A percentile compares a stretch with the other conserved stretches of the same genome.
phyloP scores from a whole-genome alignment of 2,113 vertebrate genomes.

The Laticauda laticaudata region DNA sequence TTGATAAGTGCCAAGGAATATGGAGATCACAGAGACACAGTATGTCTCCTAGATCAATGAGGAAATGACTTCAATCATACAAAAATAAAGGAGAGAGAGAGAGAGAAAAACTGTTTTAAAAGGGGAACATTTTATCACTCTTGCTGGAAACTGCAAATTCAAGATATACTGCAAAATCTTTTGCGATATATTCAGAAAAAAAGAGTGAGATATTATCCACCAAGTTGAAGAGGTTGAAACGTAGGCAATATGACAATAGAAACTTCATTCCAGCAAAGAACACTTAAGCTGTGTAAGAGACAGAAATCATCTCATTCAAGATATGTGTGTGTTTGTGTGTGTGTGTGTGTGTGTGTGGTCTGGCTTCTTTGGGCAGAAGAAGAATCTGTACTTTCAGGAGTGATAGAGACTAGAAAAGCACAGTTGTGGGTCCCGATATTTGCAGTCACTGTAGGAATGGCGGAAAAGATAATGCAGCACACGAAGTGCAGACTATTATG shows the following conservation, averaged over 20 bases:
- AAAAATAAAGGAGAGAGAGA: background rate
- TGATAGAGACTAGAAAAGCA: background rate
- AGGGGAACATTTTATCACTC: background rate
- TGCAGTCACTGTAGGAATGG: background rate
- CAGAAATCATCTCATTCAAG: background rate
- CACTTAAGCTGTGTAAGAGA: background rate
- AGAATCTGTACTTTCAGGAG: background rate
- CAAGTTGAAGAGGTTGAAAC: background rate
- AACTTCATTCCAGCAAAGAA: background rate
- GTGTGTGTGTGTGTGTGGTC: background rate
- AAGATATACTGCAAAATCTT: background rate
- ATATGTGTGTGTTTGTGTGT: background rate
- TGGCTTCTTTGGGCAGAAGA: background rate
- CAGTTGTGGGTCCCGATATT: background rate
- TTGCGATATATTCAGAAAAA: background rate
- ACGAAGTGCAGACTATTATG: background rate
- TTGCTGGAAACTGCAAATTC: background rate
- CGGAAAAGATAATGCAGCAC: background rate
- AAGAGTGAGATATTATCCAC: background rate
- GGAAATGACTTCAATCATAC: background rate
- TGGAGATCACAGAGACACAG: background rate
- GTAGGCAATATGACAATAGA: background rate
- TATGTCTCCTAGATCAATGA: background rate
- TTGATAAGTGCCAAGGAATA: background rate
- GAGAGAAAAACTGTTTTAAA: background rate